These are phyloP conservation scores for Epirrita christyi DNA, from an alignment of 2,888 invertebrate genomes.

Conservation along the genomic window DNA sequence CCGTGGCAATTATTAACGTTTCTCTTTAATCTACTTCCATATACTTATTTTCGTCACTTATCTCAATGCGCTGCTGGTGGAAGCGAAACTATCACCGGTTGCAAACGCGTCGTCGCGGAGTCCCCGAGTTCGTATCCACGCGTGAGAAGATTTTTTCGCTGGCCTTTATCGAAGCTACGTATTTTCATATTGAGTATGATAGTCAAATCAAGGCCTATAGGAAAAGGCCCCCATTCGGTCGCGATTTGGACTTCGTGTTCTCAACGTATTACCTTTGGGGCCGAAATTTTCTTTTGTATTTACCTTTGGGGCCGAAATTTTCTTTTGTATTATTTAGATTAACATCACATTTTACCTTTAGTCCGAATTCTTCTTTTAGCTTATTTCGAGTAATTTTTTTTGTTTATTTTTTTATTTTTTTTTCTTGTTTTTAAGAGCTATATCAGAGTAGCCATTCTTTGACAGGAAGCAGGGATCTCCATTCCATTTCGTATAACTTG, in stretches of 20 bases:
- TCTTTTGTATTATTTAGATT: constrained; percentile 6
- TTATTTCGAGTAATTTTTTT: too few species aligned
- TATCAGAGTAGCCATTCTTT: too few species aligned
- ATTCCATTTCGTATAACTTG: constrained; percentile 11
- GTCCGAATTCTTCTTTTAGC: too few species aligned
- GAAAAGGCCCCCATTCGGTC: constrained; percentile 25
- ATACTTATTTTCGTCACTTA: constrained; percentile 7
- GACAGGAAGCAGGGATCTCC: constrained; percentile 3
- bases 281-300: constrained; percentile 16
- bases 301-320: constrained; percentile 29
- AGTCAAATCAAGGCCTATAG: constrained; percentile 30
- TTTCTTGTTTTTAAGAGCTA: too few species aligned
- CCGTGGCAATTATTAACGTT: too few species aligned
- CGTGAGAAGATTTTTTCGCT: constrained; percentile 11
- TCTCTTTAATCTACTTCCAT: background rate
- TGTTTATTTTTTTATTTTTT: too few species aligned
- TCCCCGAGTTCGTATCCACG: constrained; percentile 17
- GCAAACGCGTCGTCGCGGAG: background rate
- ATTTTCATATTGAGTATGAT: constrained; percentile 29
- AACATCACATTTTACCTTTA: too few species aligned
- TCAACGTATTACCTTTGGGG: constrained; percentile 32
- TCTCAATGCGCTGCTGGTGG: constrained; percentile 13
- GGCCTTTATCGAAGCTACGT: constrained; percentile 33
- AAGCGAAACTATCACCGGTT: background rate
- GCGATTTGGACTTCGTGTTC: constrained; percentile 25